Evolutionary conservation across 2,797 vertebrate genomes (phyloP), one percentile per base, ranked within the genome.

Genomic region (Siniperca scherzeri): DNA sequence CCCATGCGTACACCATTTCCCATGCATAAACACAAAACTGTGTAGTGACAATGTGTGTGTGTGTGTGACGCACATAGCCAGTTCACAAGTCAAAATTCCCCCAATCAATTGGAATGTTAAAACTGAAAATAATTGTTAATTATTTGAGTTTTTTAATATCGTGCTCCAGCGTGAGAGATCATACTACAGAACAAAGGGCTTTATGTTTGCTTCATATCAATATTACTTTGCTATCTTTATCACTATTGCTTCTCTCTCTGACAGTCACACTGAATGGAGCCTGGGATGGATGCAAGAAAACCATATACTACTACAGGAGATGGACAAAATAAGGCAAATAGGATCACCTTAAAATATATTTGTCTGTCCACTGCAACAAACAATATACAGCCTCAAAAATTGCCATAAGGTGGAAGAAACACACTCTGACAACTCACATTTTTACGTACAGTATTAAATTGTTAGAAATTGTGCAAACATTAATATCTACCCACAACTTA

Each of bases 211-310:
- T 72, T 70, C 17, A 60, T 21, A 25, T 72, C 33, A 48, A 17
- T 5, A 27, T 71, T 21, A n/a, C 66, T 72, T 53, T 48, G 19
- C 48, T 56, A 13, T 5, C 50, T 76, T 60, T 25, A 42, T 57
- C n/a, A 13, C 67, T 36, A 14, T 36, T 70, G 56, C 46, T 62
- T 68, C 40, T 70, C 13, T 19, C 22, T 76, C 74, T 48, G 46
- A 30, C 67, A 21, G 50, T 67, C 56, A 48, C 72, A 67, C 50
- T 65, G 48, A 78, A 57, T 77, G 78, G 81, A 72, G n/a, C 42
- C 83, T 87, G 88, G 81, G 78, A 55, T 59, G 55, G 61, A 72
- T 44, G 60, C 33, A 56, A 36, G n/a, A 66, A 66, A 65, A 52
- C 19, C 4, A 30, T 25, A 48, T 69, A 22, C 27, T 33, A 36